Base-by-base conservation (phyloP, 2,797 vertebrate species). In the Intellagama lesueurii region DNA sequence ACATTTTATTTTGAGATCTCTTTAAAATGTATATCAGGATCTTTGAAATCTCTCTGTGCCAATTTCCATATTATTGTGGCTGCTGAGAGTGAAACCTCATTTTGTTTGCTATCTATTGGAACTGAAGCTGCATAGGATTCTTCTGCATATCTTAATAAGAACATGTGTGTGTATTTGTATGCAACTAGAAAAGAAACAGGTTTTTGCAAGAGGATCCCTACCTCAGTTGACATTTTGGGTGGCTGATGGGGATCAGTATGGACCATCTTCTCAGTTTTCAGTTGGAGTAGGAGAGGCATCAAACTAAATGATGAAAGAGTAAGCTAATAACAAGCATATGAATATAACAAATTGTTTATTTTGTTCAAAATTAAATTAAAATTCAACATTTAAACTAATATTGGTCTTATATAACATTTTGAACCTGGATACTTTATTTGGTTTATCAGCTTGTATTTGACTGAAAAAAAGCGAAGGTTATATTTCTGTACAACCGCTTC, bases 291-390 rank as follows among this genome's bases (percentile, higher is more conserved):
- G 40, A n/a, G 14, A 75, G 11, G 19, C 52, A 60, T 81, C 35
- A 56, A 47, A 81, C 35, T 40, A 81, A 11, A 75, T 16, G 5
- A 26, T 64, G 79, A 81, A 3, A 22, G 44, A 87, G 35, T 70
- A 35, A 28, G 16, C 69, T 22, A 69, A 22, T 68, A 52, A 66
- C 70, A 72, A 84, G 22, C 70, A 9, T 56, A 79, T 79, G 64
- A 52, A 24, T 72, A 32, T 7, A 7, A 72, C 30, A 64, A 2
- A 0, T 26, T 40, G 80, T 80, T 85, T 89, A 52, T 72, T 7
- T 72, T 83, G 56, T 35, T 73, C 72, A 44, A 24, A 35, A 76
- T 24, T 44, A 76, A 44, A 52, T 87, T 87, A 73, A 87, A 81
- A 87, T 81, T 77, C 64, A 70, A 69, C 26, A 69, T 78, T 44